A percentile compares a stretch with the other conserved stretches of the same genome.
These are phyloP conservation scores for Raja brachyura DNA, from an alignment of 2,113 vertebrate species.

Conservation along the genomic window DNA sequence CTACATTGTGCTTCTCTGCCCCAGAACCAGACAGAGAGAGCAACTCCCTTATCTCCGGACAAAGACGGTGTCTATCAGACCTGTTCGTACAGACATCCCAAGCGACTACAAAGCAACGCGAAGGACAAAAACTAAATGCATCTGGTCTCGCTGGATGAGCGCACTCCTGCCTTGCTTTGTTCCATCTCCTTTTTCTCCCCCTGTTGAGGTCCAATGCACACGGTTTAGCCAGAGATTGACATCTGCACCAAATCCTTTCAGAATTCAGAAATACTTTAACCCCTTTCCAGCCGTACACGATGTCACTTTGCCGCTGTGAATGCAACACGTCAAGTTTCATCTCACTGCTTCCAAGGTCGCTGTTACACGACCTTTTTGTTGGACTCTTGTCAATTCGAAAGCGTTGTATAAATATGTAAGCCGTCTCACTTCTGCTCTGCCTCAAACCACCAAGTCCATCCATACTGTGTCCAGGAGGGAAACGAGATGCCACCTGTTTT, in stretches of 20 bases:
- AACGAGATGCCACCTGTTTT: not conserved
- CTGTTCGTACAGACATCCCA: conserved; percentile 31
- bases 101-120: conserved; percentile 23
- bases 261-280: conserved; percentile 34
- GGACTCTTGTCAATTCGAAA: not conserved
- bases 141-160: conserved; percentile 36
- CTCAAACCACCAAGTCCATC: not conserved
- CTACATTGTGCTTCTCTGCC: conserved; percentile 1
- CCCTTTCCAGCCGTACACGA: conserved; percentile 19
- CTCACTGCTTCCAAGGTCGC: conserved; percentile 17
- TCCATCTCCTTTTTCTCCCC: not conserved
- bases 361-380: conserved; percentile 17
- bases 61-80: conserved; percentile 36
- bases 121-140: conserved; percentile 36
- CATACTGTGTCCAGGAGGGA: not conserved
- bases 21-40: conserved; percentile 24
- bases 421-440: not conserved
- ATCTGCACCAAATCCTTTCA: conserved; percentile 18
- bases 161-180: conserved; percentile 32
- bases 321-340: conserved; percentile 4
- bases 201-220: conserved; percentile 37
- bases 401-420: not conserved
- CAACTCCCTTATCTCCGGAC: conserved; percentile 27
- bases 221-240: conserved; percentile 38
- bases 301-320: conserved; percentile 16